Evolutionary conservation across 2,888 invertebrate genomes (phyloP).

Genomic region (Epicampocera succincta): DNA sequence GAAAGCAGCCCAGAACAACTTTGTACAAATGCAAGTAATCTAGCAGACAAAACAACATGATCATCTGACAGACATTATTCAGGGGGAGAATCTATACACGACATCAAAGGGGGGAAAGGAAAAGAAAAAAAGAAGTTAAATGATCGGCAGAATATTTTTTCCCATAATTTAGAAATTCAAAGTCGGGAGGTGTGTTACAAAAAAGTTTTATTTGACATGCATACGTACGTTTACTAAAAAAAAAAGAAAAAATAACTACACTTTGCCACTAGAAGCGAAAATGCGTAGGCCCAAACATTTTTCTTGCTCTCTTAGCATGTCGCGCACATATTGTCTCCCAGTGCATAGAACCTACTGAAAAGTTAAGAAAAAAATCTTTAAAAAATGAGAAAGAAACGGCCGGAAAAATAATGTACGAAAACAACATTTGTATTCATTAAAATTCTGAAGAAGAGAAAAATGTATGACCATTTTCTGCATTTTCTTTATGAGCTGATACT

Average conservation of each 20-base stretch:
- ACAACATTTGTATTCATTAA: constrained; percentile 63
- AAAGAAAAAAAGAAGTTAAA: constrained; percentile 24
- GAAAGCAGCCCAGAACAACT: neutral
- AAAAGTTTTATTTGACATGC: neutral
- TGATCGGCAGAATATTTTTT: constrained; percentile 25
- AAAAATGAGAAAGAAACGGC: neutral
- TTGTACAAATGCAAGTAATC: neutral
- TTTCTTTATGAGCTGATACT: constrained; percentile 27
- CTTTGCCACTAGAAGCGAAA: constrained; percentile 15
- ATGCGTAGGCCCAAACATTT: constrained; percentile 50
- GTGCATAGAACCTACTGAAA: neutral
- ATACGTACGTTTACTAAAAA: neutral
- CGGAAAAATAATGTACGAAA: constrained; percentile 27
- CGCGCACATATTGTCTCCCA: neutral
- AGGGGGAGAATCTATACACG: neutral
- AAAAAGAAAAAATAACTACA: neutral
- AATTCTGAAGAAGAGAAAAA: constrained; percentile 51
- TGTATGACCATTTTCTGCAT: constrained; percentile 1
- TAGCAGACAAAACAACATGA: constrained; percentile 32
- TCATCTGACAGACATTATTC: constrained; percentile 43
- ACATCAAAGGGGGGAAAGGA: neutral
- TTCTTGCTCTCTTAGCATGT: neutral
- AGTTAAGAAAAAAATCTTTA: neutral
- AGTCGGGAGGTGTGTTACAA: constrained; percentile 50
- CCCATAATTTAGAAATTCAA: constrained; percentile 66